Conservation (phyloP, 2,888 invertebrate genomes). For the Vanessa cardui region DNA sequence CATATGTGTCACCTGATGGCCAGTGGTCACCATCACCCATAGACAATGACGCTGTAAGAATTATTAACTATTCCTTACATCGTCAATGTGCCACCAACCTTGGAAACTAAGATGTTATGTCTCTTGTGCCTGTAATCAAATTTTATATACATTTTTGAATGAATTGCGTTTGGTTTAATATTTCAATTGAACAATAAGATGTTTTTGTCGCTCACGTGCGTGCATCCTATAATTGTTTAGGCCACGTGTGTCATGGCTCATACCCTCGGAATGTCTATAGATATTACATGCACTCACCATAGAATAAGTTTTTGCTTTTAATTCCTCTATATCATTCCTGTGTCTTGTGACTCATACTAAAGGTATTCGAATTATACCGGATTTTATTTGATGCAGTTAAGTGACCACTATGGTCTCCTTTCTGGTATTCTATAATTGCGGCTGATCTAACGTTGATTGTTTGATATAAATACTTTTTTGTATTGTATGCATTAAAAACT, state of each 20-base stretch:
- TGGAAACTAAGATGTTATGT: too few species aligned
- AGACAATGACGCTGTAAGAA: too few species aligned
- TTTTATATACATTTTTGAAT: background rate
- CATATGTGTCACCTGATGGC: too few species aligned
- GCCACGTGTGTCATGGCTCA: conserved; percentile 64
- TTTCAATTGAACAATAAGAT: background rate
- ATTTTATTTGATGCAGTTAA: conserved; percentile 10
- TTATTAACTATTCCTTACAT: too few species aligned
- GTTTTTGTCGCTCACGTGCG: conserved; percentile 5
- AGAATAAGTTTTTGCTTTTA: conserved; percentile 32
- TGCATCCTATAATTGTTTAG: conserved; percentile 33
- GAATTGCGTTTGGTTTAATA: background rate
- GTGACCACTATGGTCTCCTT: background rate
- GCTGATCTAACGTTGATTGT: background rate
- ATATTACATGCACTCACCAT: conserved; percentile 42
- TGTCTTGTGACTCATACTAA: conserved; percentile 31
- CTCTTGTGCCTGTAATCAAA: too few species aligned
- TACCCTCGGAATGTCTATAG: conserved; percentile 61
- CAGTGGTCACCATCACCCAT: too few species aligned
- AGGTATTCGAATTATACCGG: conserved; percentile 30
- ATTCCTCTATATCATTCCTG: conserved; percentile 29
- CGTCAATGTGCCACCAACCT: too few species aligned
- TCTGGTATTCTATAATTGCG: background rate
- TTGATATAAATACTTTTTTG: background rate
- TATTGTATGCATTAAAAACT: too few species aligned